Conservation (phyloP, 2,888 invertebrate species). For the Tipula confusa region DNA sequence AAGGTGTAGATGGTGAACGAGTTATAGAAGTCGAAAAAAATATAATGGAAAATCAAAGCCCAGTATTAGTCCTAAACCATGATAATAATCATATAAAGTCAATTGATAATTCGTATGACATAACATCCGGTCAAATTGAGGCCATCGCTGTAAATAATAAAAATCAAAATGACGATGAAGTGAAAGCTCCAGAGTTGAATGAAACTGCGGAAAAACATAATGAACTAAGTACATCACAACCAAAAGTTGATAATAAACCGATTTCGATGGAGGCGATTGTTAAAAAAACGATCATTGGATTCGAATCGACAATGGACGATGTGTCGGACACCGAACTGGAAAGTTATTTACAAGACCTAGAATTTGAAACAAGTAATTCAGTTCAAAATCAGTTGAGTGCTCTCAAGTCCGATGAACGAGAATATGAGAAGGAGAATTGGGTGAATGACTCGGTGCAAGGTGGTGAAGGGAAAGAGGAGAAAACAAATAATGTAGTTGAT, state of each 20-base stretch:
- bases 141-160: not conserved
- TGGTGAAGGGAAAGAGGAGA: not conserved
- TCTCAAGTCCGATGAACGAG: not conserved
- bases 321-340: slow-evolving; percentile 50
- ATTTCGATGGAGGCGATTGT: not conserved
- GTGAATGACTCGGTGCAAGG: no score
- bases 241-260: not conserved
- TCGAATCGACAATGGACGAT: slow-evolving; percentile 51
- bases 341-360: slow-evolving; percentile 49
- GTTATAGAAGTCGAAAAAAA: not conserved
- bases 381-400: not conserved
- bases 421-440: not conserved
- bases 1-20: not conserved
- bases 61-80: not conserved
- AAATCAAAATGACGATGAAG: not conserved
- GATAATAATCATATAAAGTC: not conserved
- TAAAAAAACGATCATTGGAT: slow-evolving; percentile 40
- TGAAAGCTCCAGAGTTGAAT: not conserved
- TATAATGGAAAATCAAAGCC: not conserved
- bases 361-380: slow-evolving; percentile 34
- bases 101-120: not conserved
- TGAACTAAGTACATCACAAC: not conserved
- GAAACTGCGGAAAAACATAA: not conserved
- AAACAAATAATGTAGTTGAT: not conserved
- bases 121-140: not conserved